Percentiles rank a stretch among this genome's conserved stretches.
Conservation (phyloP, 2,888 invertebrate species). For the Standfussiana lucernea region DNA sequence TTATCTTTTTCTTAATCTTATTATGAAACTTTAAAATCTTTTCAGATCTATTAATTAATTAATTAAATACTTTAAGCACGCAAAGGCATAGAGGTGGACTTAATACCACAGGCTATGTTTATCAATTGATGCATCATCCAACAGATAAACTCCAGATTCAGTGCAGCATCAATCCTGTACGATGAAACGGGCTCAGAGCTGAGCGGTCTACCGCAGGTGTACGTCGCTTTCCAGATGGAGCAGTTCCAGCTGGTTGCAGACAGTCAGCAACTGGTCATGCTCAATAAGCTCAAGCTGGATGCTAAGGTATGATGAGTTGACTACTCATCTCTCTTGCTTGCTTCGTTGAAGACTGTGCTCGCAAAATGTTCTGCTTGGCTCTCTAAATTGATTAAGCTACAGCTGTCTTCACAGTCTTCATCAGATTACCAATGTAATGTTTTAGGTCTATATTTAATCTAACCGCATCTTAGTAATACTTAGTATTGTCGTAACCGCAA, state of each 20-base stretch:
- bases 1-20: too few relatives aligned
- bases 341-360: neutral
- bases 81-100: neutral
- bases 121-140: neutral
- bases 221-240: conserved; percentile 92
- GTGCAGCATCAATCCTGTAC: conserved; percentile 83
- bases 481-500: neutral
- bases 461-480: too few relatives aligned
- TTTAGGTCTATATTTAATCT: too few relatives aligned
- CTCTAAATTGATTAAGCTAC: too few relatives aligned
- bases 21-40: neutral
- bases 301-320: conserved; percentile 88
- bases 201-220: conserved; percentile 89
- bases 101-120: neutral
- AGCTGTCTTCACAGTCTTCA: too few relatives aligned
- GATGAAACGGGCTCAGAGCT: conserved; percentile 71
- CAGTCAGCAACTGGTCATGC: conserved; percentile 87
- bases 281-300: conserved; percentile 90
- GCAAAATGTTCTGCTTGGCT: neutral
- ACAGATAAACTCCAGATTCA: conserved; percentile 91
- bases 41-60: neutral
- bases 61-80: neutral
- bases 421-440: too few relatives aligned
- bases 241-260: conserved; percentile 92
- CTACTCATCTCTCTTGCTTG: neutral